Conservation (phyloP, 1,140 invertebrate species). For the Drosophila suzukii region DNA sequence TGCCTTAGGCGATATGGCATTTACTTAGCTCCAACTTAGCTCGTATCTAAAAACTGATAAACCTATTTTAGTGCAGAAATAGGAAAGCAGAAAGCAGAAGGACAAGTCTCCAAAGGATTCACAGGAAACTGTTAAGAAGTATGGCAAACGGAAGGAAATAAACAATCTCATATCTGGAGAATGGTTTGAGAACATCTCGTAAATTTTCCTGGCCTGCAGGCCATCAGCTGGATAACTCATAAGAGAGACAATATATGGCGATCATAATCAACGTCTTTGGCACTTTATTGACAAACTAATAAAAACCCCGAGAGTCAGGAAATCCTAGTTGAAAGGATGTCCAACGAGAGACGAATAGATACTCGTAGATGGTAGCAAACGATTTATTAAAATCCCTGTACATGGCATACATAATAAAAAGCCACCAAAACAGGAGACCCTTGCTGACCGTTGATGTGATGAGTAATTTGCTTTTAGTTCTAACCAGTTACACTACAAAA, state of each 20-base stretch:
- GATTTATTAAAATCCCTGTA: conserved; percentile 79
- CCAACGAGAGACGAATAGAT: conserved; percentile 4
- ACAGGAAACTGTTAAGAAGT: conserved; percentile 9
- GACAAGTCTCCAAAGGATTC: background rate
- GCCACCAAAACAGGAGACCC: conserved; percentile 22
- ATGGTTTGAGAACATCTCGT: conserved; percentile 33
- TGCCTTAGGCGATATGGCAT: background rate
- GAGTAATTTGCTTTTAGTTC: conserved; percentile 80
- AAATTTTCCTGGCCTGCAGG: conserved; percentile 56
- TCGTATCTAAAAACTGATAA: conserved; percentile 16
- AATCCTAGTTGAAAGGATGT: conserved; percentile 1
- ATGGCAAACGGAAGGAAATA: conserved; percentile 49
- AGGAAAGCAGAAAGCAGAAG: conserved; percentile 6
- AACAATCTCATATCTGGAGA: conserved; percentile 44
- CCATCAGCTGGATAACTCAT: conserved; percentile 63
- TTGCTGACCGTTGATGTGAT: conserved; percentile 73
- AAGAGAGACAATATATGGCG: conserved; percentile 46
- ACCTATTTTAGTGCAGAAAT: background rate
- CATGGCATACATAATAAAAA: conserved; percentile 74
- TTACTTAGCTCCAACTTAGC: background rate
- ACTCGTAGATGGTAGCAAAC: conserved; percentile 53
- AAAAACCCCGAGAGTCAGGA: conserved; percentile 47
- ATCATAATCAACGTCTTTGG: conserved; percentile 78
- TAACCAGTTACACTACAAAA: background rate
- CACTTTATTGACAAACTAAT: conserved; percentile 82